Conservation (phyloP, 1,140 invertebrate species). For the Geopemphigus sp. region DNA sequence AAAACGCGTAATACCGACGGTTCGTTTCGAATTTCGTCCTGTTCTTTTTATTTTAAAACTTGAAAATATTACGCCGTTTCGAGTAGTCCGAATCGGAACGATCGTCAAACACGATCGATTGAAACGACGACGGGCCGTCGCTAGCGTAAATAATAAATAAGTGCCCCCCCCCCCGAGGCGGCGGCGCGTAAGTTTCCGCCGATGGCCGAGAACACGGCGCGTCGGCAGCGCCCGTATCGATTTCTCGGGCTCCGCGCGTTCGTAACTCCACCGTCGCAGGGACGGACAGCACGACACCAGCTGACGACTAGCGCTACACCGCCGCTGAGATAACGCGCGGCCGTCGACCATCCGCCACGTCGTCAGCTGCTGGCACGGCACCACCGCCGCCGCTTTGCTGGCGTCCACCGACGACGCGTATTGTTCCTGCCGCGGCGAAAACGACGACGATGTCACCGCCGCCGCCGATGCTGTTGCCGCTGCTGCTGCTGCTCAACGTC, state of each 20-base stretch:
- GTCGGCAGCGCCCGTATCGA: not conserved
- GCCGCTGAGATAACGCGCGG: not conserved
- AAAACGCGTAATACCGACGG: too few species aligned
- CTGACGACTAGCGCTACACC: not conserved
- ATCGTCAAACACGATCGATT: too few species aligned
- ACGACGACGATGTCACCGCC: not conserved
- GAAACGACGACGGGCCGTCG: too few species aligned
- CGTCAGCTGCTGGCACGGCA: not conserved
- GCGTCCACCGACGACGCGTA: not conserved
- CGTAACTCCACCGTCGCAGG: not conserved
- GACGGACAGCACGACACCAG: not conserved
- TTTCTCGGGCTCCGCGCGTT: not conserved
- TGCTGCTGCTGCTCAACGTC: not conserved
- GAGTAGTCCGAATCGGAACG: too few species aligned
- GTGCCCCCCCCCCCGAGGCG: too few species aligned
- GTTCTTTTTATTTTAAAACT: too few species aligned
- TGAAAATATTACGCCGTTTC: too few species aligned
- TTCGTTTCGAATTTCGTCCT: too few species aligned
- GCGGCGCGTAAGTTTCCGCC: too few species aligned
- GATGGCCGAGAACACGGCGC: not conserved
- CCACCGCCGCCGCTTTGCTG: too few species aligned
- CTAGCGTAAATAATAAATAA: too few species aligned
- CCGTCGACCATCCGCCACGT: not conserved
- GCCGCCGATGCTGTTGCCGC: not conserved
- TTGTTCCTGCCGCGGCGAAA: not conserved